These are phyloP conservation scores for Toxotes lorentzi DNA, from an alignment of 2,797 vertebrate species.

Conservation along the genomic window DNA sequence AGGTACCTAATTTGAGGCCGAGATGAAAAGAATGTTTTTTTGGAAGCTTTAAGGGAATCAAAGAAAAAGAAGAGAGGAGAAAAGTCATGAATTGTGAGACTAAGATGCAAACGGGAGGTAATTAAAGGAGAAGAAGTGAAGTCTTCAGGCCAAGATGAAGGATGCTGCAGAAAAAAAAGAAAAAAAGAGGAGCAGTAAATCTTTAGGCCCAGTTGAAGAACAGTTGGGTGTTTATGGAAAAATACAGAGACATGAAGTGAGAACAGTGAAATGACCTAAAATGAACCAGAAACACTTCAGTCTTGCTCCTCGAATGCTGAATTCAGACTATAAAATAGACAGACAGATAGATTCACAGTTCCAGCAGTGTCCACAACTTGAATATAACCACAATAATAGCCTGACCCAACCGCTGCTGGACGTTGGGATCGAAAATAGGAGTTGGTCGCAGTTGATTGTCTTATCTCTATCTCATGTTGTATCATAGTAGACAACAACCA, in stretches of 20 bases:
- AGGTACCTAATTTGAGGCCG: background rate
- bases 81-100: constrained; percentile 13
- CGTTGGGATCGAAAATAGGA: background rate
- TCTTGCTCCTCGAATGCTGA: background rate
- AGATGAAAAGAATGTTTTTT: constrained; percentile 15
- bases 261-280: background rate
- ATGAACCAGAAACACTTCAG: background rate
- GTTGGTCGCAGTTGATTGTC: background rate
- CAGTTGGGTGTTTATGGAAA: background rate
- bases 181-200: background rate
- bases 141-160: constrained; percentile 19
- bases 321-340: background rate
- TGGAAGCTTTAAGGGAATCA: constrained; percentile 10
- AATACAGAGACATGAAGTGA: background rate
- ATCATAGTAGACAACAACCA: background rate
- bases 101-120: constrained; percentile 5
- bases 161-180: background rate
- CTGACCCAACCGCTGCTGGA: background rate
- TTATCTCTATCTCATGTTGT: background rate
- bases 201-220: background rate
- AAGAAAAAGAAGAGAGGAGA: constrained; percentile 15
- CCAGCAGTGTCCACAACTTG: too few species aligned
- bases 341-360: too few species aligned
- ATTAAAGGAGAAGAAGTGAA: constrained; percentile 8
- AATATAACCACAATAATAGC: background rate